These are phyloP conservation scores for Scotopteryx bipunctaria DNA, from an alignment of 2,888 invertebrate species.

Conservation along the genomic window DNA sequence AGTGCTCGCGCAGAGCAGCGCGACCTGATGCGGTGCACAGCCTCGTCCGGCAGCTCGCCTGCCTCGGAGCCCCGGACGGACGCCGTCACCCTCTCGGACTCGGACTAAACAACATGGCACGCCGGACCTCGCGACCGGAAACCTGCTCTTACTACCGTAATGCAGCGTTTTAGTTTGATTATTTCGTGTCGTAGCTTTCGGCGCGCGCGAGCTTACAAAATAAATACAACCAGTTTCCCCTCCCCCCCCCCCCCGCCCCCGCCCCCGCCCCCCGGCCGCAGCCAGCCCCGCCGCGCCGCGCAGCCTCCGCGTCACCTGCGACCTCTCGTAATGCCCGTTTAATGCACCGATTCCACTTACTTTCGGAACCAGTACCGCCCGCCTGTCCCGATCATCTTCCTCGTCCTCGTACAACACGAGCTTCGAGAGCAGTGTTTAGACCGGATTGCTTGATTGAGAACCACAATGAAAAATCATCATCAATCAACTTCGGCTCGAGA, in stretches of 20 bases:
- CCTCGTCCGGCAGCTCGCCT: no score
- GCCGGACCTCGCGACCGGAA: no score
- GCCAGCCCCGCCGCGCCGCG: slow-evolving; percentile 38
- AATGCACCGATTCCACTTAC: slow-evolving; percentile 55
- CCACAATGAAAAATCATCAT: no score
- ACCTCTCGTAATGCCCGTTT: slow-evolving; percentile 47
- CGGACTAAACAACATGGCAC: no score
- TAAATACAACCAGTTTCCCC: slow-evolving; percentile 67
- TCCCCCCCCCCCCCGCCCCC: slow-evolving; percentile 29
- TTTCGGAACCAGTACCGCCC: slow-evolving; percentile 39
- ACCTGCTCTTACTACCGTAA: neutral
- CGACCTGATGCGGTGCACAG: no score
- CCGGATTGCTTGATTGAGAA: no score
- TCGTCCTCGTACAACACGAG: neutral
- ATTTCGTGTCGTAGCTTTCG: slow-evolving; percentile 50
- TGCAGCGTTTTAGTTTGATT: neutral
- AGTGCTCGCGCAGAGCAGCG: no score
- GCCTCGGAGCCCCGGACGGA: no score
- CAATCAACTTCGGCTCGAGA: no score
- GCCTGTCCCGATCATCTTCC: slow-evolving; percentile 17
- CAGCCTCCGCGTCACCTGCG: slow-evolving; percentile 45
- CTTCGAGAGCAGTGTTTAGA: no score
- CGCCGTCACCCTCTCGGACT: no score
- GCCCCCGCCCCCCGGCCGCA: slow-evolving; percentile 26
- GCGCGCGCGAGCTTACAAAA: slow-evolving; percentile 57